Base-by-base conservation (phyloP, 2,797 vertebrate genomes). In the Coreius guichenoti region DNA sequence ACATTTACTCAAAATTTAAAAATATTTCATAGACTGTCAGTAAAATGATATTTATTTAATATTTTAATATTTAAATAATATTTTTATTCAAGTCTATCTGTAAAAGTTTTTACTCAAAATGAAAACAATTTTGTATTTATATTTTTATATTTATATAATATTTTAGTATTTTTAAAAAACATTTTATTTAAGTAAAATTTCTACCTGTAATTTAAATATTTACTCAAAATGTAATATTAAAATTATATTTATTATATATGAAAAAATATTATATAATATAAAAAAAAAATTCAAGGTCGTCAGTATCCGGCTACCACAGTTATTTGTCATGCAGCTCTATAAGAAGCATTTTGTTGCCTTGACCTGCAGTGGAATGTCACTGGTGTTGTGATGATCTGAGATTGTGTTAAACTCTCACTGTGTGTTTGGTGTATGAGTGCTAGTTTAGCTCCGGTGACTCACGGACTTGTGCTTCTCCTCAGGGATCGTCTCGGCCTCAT, bases 401-500 rank as follows among this genome's bases (percentile, higher is more conserved):
- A 49, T 26, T 9, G 43, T 47, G 69, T 72, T 4, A 72, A 47
- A 45, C 14, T 65, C 43, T 51, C 56, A n/a, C 56, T 5, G 54
- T 79, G 36, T 67, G 23, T 81, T 23, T 70, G 65, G 19, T 73
- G 68, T 63, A 2, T 16, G 13, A 54, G 43, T 43, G 47, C 68
- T 75, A 74, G 73, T 77, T 83, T 33, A 63, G 63, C 17, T 29
- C 78, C 17, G n/a, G 54, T 68, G 65, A 81, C 77, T 74, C 81
- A 45, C 47, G 58, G 63, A 81, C 78, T 54, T 79, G 31, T 39
- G 16, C n/a, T 26, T 63, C 31, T 85, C 85, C 76, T 80, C 45
- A 39, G 85, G 88, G 86, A 75, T 72, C 51, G 67, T 78, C 68
- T 80, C 49, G 3, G 26, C 74, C 74, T 63, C 89, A 68, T 81